Evolutionary conservation across 2,888 invertebrate genomes (phyloP), one percentile per base, ranked within the genome.

Genomic region (Drosophila suboccidentalis): DNA sequence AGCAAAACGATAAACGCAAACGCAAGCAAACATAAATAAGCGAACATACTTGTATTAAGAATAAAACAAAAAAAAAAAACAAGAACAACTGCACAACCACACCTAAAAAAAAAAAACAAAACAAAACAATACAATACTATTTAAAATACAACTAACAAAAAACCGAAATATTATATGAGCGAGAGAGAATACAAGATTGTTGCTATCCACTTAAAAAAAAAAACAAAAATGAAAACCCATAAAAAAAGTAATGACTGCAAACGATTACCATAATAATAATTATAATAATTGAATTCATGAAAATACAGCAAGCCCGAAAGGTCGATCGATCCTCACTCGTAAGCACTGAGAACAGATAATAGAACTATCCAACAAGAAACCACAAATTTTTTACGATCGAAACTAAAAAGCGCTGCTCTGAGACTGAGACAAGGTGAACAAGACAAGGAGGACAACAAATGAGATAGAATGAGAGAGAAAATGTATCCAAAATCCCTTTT

Each of bases 181-280:
- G 91, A 90, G 92, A 91, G 92, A 92, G 92, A 92, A 90, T 91
- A 91, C 90, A 92, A 91, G 91, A 92, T 91, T 91, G 92, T 92
- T 91, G 91, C 91, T 91, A 91, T 80, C 89, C 87, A 89, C 82
- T 80, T 72, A 87, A 89, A 87, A 80, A 66, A 75, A 70, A 76
- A 78, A 80, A 87, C 66, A 17, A 64, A 67, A 72, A 69, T 63
- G 44, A 75, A 71, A 75, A 39, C 64, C 68, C 69, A 55, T 34
- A 54, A 62, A 59, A 59, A 65, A 70, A 78, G 71, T 69, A 74
- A 69, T 69, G 75, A 75, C 75, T 77, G 80, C 80, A 67, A 67
- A 75, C 43, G 47, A 78, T 66, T 79, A 72, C 67, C 80, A 80
- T 69, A 73, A 61, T 53, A 75, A 60, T 68, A 51, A 49, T 54